Evolutionary conservation across 2,113 vertebrate species (phyloP).

Genomic region (Ochotona princeps): DNA sequence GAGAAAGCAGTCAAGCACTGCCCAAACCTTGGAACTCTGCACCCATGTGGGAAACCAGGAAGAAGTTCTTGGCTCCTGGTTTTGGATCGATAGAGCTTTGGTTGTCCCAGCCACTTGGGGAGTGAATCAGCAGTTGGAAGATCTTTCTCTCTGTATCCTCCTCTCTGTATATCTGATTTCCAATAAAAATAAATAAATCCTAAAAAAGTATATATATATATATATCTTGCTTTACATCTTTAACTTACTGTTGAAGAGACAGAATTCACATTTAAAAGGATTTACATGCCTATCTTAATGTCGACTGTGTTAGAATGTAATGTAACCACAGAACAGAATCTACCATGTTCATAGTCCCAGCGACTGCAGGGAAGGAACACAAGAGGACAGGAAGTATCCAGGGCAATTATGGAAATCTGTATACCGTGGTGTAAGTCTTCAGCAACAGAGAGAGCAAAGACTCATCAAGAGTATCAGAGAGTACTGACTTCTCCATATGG

Average conservation of each 20-base stretch:
- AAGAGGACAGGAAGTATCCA: neutral
- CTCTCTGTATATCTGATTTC: no score
- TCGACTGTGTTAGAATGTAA: neutral
- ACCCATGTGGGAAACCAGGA: no score
- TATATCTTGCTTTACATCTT: neutral
- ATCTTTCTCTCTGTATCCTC: no score
- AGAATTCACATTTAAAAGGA: slow-evolving; percentile 2
- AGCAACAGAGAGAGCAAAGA: slow-evolving; percentile 4
- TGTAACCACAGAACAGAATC: neutral
- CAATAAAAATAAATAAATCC: no score
- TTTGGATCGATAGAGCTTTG: no score
- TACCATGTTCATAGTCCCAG: neutral
- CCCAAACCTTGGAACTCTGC: no score
- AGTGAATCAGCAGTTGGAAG: no score
- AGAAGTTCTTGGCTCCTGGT: no score
- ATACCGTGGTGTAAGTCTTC: neutral
- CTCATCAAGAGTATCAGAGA: neutral
- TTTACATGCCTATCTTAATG: neutral
- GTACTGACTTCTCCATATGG: neutral
- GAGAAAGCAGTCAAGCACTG: no score
- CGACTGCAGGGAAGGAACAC: neutral
- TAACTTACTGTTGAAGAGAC: neutral
- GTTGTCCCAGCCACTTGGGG: no score
- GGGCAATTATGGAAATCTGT: neutral
- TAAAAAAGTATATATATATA: neutral